These are phyloP conservation scores for Pararge aegeria DNA, from an alignment of 1,140 invertebrate species.

Conservation along the genomic window DNA sequence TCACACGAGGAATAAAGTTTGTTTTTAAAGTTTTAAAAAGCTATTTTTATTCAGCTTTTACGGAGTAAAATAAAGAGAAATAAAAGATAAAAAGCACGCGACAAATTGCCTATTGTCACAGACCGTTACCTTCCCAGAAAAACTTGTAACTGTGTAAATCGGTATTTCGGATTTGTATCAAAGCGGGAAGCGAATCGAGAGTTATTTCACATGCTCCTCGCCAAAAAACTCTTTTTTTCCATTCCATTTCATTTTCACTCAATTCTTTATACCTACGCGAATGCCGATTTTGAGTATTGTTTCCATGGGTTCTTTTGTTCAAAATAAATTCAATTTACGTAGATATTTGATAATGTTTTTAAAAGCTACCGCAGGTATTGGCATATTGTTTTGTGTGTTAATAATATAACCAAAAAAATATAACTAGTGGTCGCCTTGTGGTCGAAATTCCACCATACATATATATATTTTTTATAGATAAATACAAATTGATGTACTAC, in stretches of 20 bases:
- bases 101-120: slow-evolving; percentile 6
- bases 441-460: too few species aligned
- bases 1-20: too few species aligned
- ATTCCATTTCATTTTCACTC: background rate
- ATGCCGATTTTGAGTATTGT: background rate
- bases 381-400: background rate
- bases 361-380: too few species aligned
- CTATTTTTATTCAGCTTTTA: too few species aligned
- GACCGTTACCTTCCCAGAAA: background rate
- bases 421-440: too few species aligned
- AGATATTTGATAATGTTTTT: background rate
- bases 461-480: too few species aligned
- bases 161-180: background rate
- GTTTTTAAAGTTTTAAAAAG: too few species aligned
- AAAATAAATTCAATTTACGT: background rate
- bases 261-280: background rate
- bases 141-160: background rate
- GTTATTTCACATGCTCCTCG: background rate
- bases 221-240: background rate
- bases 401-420: background rate
- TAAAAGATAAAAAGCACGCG: background rate
- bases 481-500: too few species aligned
- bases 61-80: too few species aligned
- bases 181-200: slow-evolving; percentile 1
- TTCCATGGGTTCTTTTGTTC: background rate